Conservation (phyloP, 2,888 invertebrate species). For the Agrotis clavis region DNA sequence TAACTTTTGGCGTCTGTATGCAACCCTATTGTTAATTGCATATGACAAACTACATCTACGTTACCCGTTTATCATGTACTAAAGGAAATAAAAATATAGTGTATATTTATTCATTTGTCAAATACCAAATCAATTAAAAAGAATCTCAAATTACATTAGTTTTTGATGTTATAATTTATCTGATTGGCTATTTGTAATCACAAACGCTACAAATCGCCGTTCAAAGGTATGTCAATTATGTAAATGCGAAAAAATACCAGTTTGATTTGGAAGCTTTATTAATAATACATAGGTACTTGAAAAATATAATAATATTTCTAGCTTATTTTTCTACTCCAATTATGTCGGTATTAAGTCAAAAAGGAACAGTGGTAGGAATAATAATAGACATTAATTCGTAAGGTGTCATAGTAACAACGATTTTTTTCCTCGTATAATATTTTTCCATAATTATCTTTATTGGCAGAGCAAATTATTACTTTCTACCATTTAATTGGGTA, state of each 20-base stretch:
- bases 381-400: not conserved
- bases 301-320: not conserved
- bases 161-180: slow-evolving; percentile 19
- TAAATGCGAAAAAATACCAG: slow-evolving; percentile 5
- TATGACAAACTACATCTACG: too few species aligned
- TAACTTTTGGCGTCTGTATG: too few species aligned
- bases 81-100: too few species aligned
- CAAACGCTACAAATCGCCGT: slow-evolving; percentile 30
- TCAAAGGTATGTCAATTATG: slow-evolving; percentile 27
- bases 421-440: not conserved
- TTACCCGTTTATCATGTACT: too few species aligned
- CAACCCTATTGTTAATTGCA: too few species aligned
- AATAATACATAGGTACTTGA: slow-evolving; percentile 11
- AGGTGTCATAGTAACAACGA: not conserved
- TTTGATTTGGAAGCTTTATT: slow-evolving; percentile 11
- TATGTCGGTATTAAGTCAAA: not conserved
- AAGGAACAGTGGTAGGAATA: not conserved
- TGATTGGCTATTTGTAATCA: slow-evolving; percentile 30
- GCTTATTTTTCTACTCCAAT: not conserved
- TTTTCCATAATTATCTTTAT: not conserved
- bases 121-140: slow-evolving; percentile 9
- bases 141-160: not conserved
- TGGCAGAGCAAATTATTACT: not conserved
- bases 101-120: not conserved
- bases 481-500: slow-evolving; percentile 3